Base-by-base conservation (phyloP, 2,888 invertebrate species). In the Buathra laborator region DNA sequence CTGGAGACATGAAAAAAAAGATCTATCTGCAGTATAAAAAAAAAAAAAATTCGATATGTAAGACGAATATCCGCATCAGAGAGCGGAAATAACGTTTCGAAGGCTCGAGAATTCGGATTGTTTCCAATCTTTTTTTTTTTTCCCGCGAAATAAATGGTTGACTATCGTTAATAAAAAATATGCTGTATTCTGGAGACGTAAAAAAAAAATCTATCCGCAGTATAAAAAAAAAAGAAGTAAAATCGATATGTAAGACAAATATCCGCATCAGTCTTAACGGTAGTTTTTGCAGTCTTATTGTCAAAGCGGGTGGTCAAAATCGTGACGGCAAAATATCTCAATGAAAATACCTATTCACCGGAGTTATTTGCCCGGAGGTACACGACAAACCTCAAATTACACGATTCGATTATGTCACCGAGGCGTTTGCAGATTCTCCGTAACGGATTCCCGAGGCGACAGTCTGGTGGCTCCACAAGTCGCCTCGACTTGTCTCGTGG, bases 391-490 rank as follows among this genome's bases (percentile, higher is more conserved):
- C 43, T 10, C 56, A 44, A 44, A 72, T 72, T 72, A 44, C 56
- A 43, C 43, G 43, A 72, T 72, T 72, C 56, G 72, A 72, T 72
- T 44, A 64, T 19, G 48, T 75, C 62, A 46, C 64, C 48, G 24
- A 75, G 64, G 32, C 74, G 32, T 64, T 75, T 37, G 64, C 48
- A 48, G 64, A 64, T 75, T 64, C 64, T 7, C 16, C 7, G 12
- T 75, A 75, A 75, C 74, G 74, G 74, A 75, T 48, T 64, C 32
- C 37, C 37, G 46, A 16, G 64, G 74, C n/a, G 74, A 75, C 74
- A 14, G 32, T 62, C 32, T 29, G 24, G 59, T 7, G 29, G 62
- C 46, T 19, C 62, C 7, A 32, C 46, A 10, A 48, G 29, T n/a
- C 43, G 44, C 43, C 37, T 37, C 16, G 72, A 16, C 46, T n/a